Conservation (phyloP, 2,113 vertebrate genomes). For the Leptocoma aspasia region DNA sequence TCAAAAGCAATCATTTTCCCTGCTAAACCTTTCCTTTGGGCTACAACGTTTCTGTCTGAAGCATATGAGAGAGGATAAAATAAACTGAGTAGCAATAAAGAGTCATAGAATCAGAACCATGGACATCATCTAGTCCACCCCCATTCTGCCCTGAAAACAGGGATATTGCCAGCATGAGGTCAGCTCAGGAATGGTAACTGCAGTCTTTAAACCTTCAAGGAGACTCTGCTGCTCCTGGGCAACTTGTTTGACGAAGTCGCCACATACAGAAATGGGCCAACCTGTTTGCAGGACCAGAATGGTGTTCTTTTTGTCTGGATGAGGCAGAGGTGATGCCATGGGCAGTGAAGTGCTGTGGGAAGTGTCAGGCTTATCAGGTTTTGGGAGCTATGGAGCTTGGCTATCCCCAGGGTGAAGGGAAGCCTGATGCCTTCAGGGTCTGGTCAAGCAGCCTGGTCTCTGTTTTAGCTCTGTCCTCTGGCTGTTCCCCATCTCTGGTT, state of each 20-base stretch:
- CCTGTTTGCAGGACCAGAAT: background rate
- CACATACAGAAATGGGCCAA: background rate
- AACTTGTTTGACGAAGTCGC: background rate
- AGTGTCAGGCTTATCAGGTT: accelerated
- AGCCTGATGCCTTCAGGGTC: background rate
- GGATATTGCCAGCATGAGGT: background rate
- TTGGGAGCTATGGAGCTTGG: background rate
- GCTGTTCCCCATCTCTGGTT: background rate
- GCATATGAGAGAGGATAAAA: background rate
- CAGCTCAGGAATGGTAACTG: background rate
- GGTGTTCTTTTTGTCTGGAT: background rate
- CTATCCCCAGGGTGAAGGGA: background rate
- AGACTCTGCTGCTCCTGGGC: background rate
- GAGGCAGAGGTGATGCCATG: background rate
- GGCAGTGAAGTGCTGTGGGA: background rate
- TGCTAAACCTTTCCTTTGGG: constrained; percentile 17
- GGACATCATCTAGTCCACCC: background rate
- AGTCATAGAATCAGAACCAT: background rate
- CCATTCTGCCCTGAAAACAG: background rate
- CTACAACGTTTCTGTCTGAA: background rate
- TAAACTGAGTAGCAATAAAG: background rate
- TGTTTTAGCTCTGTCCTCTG: background rate
- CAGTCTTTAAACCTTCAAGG: background rate
- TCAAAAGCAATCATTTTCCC: background rate
- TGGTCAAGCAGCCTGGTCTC: background rate